phyloP scores from a whole-genome alignment of 2,888 invertebrate species.

The Acleris cristana region DNA sequence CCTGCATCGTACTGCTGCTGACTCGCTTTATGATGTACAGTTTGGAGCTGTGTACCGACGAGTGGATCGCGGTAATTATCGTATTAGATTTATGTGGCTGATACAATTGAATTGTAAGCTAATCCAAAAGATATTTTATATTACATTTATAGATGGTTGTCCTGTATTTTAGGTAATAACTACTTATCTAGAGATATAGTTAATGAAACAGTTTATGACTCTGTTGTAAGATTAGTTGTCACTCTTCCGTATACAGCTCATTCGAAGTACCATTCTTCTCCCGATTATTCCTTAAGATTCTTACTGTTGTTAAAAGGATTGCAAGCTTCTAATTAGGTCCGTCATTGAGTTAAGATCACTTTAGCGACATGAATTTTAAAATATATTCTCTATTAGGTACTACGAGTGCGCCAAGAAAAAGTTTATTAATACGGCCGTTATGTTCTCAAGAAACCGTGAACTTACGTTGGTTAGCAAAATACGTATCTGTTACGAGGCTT shows the following conservation, averaged over 20 bases:
- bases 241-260: conserved; percentile 30
- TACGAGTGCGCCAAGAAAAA: too few relatives aligned
- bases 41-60: conserved; percentile 69
- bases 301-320: conserved; percentile 1
- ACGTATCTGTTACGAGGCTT: too few relatives aligned
- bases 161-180: conserved; percentile 39
- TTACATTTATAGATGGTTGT: conserved; percentile 37
- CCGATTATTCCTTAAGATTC: conserved; percentile 5
- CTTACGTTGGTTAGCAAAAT: too few relatives aligned
- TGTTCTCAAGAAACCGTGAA: too few relatives aligned
- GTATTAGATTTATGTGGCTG: conserved; percentile 73
- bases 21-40: conserved; percentile 65
- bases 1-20: conserved; percentile 56
- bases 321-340: conserved; percentile 5
- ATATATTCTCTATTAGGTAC: too few relatives aligned
- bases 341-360: background rate
- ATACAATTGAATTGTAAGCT: conserved; percentile 48
- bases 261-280: conserved; percentile 6
- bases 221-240: conserved; percentile 15
- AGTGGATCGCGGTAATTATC: conserved; percentile 68
- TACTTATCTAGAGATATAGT: conserved; percentile 28
- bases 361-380: too few relatives aligned
- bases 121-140: conserved; percentile 40
- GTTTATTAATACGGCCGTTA: too few relatives aligned
- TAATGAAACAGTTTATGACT: conserved; percentile 15